Base-by-base conservation (phyloP, 2,113 vertebrate species). In the Semicossyphus pulcher region DNA sequence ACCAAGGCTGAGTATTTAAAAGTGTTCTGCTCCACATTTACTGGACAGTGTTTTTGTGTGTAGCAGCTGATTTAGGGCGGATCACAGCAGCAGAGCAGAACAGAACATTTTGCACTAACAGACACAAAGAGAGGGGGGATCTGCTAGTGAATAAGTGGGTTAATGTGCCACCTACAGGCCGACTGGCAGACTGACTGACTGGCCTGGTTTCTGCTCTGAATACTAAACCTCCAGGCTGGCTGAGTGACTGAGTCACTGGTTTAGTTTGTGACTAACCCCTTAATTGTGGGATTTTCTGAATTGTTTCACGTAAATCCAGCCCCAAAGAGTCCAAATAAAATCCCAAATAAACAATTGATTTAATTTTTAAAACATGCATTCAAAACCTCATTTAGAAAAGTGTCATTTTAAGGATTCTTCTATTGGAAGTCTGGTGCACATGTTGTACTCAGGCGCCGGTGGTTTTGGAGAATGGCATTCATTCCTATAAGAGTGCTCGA, bases 161-260 rank as follows among this genome's bases (percentile, higher is more conserved):
- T 89, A 87, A 81, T 80, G 79, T 85, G 90, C 91, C 92, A 91
- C 76, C 92, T 92, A 87, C 83, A 91, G 91, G 89, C 68, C 8
- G 10, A 23, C 48, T 44, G 73, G 47, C 80, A 42, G 72, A 74
- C 58, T 62, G 84, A 83, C 66, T 48, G 44, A 20, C 45, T 74
- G 79, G 7, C 79, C 64, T 45, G 52, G 16, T 44, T 73, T 51
- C 42, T 41, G 15, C 26, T 34, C 12, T 15, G 23, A 49, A 51
- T 23, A n/a, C 53, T 59, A 6, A 66, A 59, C 26, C 20, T 60
- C 36, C 23, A 58, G 74, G 1, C 62, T 57, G 60, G 5, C 42
- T 11, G 16, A 23, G 6, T 58, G 69, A 67, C 47, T n/a, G n/a
- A n/a, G n/a, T 84, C 66, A 48, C 68, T 34, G 53, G 10, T 23